Base-by-base conservation (phyloP, 1,140 invertebrate species). In the Heliconius hewitsoni region DNA sequence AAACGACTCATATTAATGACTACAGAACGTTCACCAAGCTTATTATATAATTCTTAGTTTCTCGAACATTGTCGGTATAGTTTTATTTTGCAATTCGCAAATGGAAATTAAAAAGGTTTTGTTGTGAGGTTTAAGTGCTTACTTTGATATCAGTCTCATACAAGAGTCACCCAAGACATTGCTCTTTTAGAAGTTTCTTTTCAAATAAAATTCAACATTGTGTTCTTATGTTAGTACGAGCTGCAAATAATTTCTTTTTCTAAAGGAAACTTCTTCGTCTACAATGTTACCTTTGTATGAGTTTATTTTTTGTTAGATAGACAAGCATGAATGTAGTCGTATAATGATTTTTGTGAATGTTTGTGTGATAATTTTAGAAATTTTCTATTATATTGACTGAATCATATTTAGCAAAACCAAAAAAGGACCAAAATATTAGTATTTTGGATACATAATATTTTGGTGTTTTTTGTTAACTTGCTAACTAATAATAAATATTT, bases 21-120 rank as follows among this genome's bases (percentile, higher is more conserved):
- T 52, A 23, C 23, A 30, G 30, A 66, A 73, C 19, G 30, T 72
- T 27, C 18, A 18, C 1, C 8, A 55, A 77, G 42, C 55, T 72
- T 77, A 57, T 77, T 73, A 77, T 57, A 55, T 80, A 73, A 73
- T 42, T 34, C 55, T 16, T 72, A 46, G 71, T 30, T 74, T 73
- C 57, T 79, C 52, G 30, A n/a, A 76, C 71, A 80, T 60, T 72
- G 34, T 60, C 16, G 52, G 70, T 3, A 76, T 23, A 9, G 34
- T 80, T 80, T 76, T 76, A 76, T 76, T 76, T 80, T 71, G 74
- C 74, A 79, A 74, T 76, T 76, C 78, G 6, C 78, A 39, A 80
- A 76, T 80, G 78, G 74, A 80, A 80, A 80, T 80, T 80, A 80
- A 80, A 76, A 70, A 76, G 74, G 23, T 27, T 71, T 80, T 37